These are phyloP conservation scores for Larimichthys polyactis DNA, from an alignment of 2,113 vertebrate genomes.

Conservation along the genomic window DNA sequence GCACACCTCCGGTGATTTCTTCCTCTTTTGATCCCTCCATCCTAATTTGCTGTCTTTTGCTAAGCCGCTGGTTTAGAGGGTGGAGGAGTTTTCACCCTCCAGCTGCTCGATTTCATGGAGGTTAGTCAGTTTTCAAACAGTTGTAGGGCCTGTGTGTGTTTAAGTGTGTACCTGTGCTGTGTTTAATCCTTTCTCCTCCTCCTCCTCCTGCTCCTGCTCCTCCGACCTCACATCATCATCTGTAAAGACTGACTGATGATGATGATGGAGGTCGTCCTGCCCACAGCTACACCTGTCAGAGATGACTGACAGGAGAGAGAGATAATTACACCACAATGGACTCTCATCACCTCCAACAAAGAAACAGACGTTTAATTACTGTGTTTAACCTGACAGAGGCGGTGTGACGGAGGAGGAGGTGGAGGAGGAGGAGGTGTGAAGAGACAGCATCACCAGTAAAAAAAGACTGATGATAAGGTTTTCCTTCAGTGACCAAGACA, in stretches of 20 bases:
- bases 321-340: slow-evolving; percentile 67
- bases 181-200: slow-evolving; percentile 5
- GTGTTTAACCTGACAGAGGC: slow-evolving; percentile 74
- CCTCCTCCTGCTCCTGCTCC: neutral
- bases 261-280: slow-evolving; percentile 39
- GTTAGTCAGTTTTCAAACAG: slow-evolving; percentile 66
- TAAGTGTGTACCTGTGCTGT: slow-evolving; percentile 2
- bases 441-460: neutral
- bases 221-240: neutral
- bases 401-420: neutral
- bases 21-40: slow-evolving; percentile 64
- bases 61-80: slow-evolving; percentile 59
- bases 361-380: slow-evolving; percentile 70
- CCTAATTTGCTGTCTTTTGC: slow-evolving; percentile 64
- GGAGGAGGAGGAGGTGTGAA: neutral
- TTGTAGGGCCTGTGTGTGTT: slow-evolving; percentile 33
- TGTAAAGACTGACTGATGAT: slow-evolving; percentile 11
- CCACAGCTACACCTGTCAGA: slow-evolving; percentile 57
- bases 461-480: neutral
- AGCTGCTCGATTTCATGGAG: slow-evolving; percentile 71
- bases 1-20: slow-evolving; percentile 53
- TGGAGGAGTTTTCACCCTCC: slow-evolving; percentile 64
- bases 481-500: too few relatives aligned
- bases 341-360: slow-evolving; percentile 48
- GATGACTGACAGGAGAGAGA: slow-evolving; percentile 50